Evolutionary conservation across 1,140 invertebrate genomes (phyloP).

Genomic region (Drosophila cardini): DNA sequence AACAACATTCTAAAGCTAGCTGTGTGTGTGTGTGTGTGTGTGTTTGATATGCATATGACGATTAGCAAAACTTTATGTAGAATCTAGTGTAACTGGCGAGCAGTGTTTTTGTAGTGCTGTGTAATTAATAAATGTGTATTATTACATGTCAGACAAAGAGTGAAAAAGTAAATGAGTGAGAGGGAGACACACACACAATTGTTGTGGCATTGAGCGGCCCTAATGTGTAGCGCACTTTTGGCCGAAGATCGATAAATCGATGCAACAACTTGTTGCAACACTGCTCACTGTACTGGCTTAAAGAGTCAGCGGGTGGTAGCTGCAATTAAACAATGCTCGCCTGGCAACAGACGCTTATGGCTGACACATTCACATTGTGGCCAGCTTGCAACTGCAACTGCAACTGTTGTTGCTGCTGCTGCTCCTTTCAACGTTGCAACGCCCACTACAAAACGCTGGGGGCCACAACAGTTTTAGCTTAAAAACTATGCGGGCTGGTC

Average conservation of each 20-base stretch:
- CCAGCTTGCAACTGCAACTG: constrained; percentile 24
- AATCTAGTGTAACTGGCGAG: constrained; percentile 28
- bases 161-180: not conserved
- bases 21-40: constrained; percentile 19
- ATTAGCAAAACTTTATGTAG: constrained; percentile 31
- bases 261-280: constrained; percentile 33
- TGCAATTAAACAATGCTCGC: constrained; percentile 54
- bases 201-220: constrained; percentile 74
- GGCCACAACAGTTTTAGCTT: constrained; percentile 41
- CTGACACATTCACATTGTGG: constrained; percentile 75
- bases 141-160: constrained; percentile 49
- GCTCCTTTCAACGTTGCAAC: constrained; percentile 58
- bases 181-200: constrained; percentile 9
- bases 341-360: constrained; percentile 43
- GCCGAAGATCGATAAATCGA: constrained; percentile 59
- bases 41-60: constrained; percentile 43
- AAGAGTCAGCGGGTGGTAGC: constrained; percentile 35
- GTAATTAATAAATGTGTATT: constrained; percentile 82
- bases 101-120: constrained; percentile 54
- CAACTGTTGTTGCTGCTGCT: constrained; percentile 22
- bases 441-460: constrained; percentile 44
- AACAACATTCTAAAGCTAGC: constrained; percentile 76
- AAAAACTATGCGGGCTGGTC: constrained; percentile 47
- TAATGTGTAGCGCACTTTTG: constrained; percentile 64
- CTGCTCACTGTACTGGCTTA: constrained; percentile 7